Conservation (phyloP, 2,113 vertebrate genomes). For the Prunella himalayana region DNA sequence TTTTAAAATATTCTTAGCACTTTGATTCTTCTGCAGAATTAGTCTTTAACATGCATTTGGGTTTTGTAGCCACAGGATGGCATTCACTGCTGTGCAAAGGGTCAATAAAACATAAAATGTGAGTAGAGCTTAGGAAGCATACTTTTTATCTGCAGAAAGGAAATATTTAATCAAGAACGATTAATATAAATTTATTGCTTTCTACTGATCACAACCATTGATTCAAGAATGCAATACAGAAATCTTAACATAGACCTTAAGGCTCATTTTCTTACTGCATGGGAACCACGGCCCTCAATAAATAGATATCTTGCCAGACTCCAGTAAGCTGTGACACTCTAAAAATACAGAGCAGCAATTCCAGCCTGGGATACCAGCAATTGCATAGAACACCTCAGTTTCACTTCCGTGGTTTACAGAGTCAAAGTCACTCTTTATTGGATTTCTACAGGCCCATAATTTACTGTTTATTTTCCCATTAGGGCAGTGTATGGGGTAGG, state of each 20-base stretch:
- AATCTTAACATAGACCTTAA: neutral
- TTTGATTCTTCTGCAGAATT: neutral
- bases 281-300: neutral
- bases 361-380: neutral
- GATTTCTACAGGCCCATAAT: neutral
- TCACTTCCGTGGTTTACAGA: neutral
- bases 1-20: neutral
- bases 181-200: neutral
- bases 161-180: neutral
- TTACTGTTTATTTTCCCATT: slow-evolving; percentile 30
- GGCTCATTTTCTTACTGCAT: neutral
- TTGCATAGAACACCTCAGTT: neutral
- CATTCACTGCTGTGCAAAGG: slow-evolving; percentile 34
- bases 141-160: neutral
- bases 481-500: neutral
- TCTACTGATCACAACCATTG: neutral
- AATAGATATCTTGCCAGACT: neutral
- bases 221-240: neutral
- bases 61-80: slow-evolving; percentile 50
- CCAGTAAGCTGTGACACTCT: neutral
- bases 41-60: neutral
- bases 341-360: neutral
- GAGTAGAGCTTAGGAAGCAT: neutral
- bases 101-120: neutral
- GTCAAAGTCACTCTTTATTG: neutral